These are phyloP conservation scores for Neofelis nebulosa DNA, from an alignment of 2,113 vertebrate genomes.

Conservation along the genomic window DNA sequence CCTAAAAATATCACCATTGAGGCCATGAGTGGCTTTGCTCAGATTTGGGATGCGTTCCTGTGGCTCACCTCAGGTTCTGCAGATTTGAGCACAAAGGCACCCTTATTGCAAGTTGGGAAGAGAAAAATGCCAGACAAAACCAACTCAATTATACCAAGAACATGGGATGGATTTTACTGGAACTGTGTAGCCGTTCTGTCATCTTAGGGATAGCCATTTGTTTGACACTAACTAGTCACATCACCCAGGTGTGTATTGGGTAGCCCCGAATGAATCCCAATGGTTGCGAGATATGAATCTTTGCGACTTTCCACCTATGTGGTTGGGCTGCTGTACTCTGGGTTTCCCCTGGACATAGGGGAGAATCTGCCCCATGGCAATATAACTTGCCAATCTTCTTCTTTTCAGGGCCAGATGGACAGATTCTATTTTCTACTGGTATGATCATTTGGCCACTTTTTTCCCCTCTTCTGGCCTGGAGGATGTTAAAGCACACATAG, in stretches of 20 bases:
- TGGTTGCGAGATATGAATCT: background rate
- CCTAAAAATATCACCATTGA: background rate
- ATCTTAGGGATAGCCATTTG: background rate
- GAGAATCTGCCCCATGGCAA: background rate
- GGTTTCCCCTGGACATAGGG: background rate
- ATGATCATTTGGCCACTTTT: background rate
- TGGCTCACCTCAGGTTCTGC: background rate
- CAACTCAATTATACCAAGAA: background rate
- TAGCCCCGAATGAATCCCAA: background rate
- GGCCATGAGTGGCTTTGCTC: background rate
- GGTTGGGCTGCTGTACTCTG: background rate
- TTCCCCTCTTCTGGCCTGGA: background rate
- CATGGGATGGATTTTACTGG: background rate
- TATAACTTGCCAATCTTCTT: background rate
- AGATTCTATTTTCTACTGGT: background rate
- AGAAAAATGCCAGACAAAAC: background rate
- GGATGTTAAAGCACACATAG: background rate
- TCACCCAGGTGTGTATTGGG: background rate
- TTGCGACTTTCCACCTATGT: background rate
- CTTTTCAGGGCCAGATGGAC: background rate
- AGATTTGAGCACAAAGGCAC: background rate
- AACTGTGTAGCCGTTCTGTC: background rate
- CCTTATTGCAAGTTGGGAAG: background rate
- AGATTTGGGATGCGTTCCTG: background rate
- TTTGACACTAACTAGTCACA: background rate